A percentile compares a stretch with the other conserved stretches of the same genome.
These are phyloP conservation scores for Leistus spinibarbis DNA, from an alignment of 2,888 invertebrate species.

Conservation along the genomic window DNA sequence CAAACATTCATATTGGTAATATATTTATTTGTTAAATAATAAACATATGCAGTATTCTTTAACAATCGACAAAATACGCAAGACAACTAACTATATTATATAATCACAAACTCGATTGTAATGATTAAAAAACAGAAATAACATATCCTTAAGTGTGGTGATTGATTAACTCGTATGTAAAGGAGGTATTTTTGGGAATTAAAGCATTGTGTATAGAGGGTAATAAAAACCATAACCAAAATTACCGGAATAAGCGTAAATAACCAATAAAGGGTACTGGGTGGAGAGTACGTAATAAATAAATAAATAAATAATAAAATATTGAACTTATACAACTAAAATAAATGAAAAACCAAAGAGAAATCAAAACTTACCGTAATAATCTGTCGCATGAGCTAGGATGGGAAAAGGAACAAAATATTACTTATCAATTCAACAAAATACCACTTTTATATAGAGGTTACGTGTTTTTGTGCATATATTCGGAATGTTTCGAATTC, in stretches of 20 bases:
- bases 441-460: neutral
- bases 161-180: neutral
- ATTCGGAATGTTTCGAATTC: neutral
- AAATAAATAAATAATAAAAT: constrained; percentile 30
- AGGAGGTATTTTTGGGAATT: constrained; percentile 1
- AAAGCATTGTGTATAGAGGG: constrained; percentile 12
- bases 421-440: constrained; percentile 41
- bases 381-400: constrained; percentile 95
- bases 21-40: neutral
- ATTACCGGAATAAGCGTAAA: constrained; percentile 43
- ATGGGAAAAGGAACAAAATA: constrained; percentile 55
- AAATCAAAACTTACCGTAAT: constrained; percentile 97
- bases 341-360: constrained; percentile 59
- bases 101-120: too few relatives aligned
- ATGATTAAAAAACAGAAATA: constrained; percentile 2
- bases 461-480: neutral
- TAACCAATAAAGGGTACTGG: constrained; percentile 43
- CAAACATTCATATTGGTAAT: neutral
- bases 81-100: too few relatives aligned
- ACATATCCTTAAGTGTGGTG: neutral
- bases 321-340: constrained; percentile 36
- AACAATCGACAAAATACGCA: neutral
- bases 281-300: constrained; percentile 42
- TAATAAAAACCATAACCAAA: constrained; percentile 47
- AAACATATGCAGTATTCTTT: neutral